Evolutionary conservation across 2,888 invertebrate species (phyloP), one percentile per base, ranked within the genome.

Genomic region (Palloptera scutellata): DNA sequence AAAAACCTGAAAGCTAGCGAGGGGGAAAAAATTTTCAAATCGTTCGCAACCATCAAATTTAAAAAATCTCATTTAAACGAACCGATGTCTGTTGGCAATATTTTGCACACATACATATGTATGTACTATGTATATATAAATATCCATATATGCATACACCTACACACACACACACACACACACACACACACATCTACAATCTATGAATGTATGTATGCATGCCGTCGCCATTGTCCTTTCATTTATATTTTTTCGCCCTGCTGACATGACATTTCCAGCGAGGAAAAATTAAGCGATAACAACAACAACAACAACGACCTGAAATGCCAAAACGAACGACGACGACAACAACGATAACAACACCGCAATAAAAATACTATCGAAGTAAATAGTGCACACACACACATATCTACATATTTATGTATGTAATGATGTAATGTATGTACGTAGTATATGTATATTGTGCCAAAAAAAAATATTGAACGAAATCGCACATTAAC

Each of bases 261-360:
- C 70, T 67, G 70, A 71, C 71, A 71, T 69, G 71, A 68, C 66
- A 68, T 61, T 71, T 64, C 48, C 9, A 48, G 48, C 48, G 48
- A 48, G 48, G 10, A 13, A 48, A 48, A 48, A 48, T 48, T n/a
- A 12, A 45, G 11, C 13, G 45, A 55, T 30, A 55, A n/a, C 55
- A 55, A 41, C n/a, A 43, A 58, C 5, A 45, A 17, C 42, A 58
- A 58, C 17, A 42, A 58, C 43, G 42, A 58, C 43, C 11, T 15
- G 58, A 58, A 58, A 58, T 20, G 58, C 42, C 58, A 58, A 42
- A 58, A 13, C 58, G 66, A 64, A 67, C 68, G 65, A 66, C 70
- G 64, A 61, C 55, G 60, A 45, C 61, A 64, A 59, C 69, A 30
- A 30, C 70, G 64, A 64, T 51, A 61, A 45, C 61, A 64, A 59